These are phyloP conservation scores for Dusona sp. DNA, from an alignment of 2,888 invertebrate species.

Conservation along the genomic window DNA sequence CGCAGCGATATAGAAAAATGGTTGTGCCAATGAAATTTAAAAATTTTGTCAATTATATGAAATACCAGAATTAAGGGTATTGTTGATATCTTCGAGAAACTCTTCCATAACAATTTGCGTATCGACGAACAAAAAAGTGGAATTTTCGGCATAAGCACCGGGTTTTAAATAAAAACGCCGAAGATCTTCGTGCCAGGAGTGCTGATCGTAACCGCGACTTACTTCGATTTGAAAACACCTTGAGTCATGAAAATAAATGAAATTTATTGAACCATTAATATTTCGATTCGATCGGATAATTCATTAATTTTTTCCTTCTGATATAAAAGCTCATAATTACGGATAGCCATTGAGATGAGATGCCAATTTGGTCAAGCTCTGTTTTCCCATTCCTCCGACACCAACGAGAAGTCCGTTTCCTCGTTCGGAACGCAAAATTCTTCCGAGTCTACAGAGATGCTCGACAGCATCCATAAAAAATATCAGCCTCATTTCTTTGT, in stretches of 20 bases:
- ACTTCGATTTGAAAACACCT: constrained; percentile 96
- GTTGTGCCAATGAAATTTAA: too few relatives aligned
- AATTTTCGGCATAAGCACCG: constrained; percentile 90
- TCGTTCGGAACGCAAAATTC: constrained; percentile 93
- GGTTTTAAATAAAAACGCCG: constrained; percentile 92
- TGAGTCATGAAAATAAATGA: constrained; percentile 77
- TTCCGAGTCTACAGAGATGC: constrained; percentile 93
- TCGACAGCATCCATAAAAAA: constrained; percentile 96
- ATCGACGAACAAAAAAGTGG: constrained; percentile 95
- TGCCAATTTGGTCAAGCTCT: constrained; percentile 94
- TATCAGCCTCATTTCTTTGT: constrained; percentile 93
- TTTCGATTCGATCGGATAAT: too few relatives aligned
- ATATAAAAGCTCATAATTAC: constrained; percentile 80
- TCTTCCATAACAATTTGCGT: constrained; percentile 96
- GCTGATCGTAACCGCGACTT: constrained; percentile 92
- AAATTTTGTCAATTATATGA: background rate
- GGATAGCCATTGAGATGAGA: constrained; percentile 94
- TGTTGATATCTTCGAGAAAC: constrained; percentile 96
- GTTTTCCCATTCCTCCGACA: constrained; percentile 95
- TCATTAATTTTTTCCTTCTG: too few relatives aligned
- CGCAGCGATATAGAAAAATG: too few relatives aligned
- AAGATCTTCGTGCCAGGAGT: constrained; percentile 94
- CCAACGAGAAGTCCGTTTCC: constrained; percentile 96
- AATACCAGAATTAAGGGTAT: constrained; percentile 94
- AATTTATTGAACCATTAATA: too few relatives aligned